Evolutionary conservation across 1,140 invertebrate genomes (phyloP), one percentile per base, ranked within the genome.

Genomic region (Aporrectodea caliginosa): DNA sequence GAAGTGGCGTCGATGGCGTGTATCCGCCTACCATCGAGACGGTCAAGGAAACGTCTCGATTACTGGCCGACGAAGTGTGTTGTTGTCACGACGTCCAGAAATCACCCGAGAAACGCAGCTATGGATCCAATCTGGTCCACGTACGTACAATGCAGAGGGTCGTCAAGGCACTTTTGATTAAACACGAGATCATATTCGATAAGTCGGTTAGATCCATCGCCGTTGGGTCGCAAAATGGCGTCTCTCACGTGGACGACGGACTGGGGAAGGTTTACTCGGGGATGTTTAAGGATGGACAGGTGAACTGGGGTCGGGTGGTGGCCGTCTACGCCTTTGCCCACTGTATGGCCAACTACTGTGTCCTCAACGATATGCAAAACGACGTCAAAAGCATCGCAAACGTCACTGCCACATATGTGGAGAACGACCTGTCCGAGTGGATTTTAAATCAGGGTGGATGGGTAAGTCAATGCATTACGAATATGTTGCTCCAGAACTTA

Each of bases 241-340:
- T 90, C 35, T 88, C 88, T 43, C 90, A 89, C 29, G 88, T 89
- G 14, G 91, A 91, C 82, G 86, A 90, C 71, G 89, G 90, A 43
- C 91, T 92, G 83, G 88, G 88, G 35, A 88, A 87, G 69, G 89
- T 91, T 33, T 90, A 90, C n/a, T 90, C 91, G 83, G 90, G 91
- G 85, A 85, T 91, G 14, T 91, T 91, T 83, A 87, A 88, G 81
- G 87, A 91, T 83, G 84, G 84, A 77, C 84, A 86, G 77, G 88
- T 91, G 70, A 91, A 91, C 78, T 92, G 91, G 91, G 90, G 90
- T 2, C 88, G 90, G 81, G 90, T 91, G 71, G 89, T 91, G n/a
- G 90, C 90, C 80, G 87, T 92, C 1, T 91, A 91, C 82, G 90
- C 91, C 12, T 91, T 91, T 84, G 91, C 90, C 84, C 89, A 90